Base-by-base conservation (phyloP, 2,113 vertebrate genomes). In the Opisthocomus hoazin region DNA sequence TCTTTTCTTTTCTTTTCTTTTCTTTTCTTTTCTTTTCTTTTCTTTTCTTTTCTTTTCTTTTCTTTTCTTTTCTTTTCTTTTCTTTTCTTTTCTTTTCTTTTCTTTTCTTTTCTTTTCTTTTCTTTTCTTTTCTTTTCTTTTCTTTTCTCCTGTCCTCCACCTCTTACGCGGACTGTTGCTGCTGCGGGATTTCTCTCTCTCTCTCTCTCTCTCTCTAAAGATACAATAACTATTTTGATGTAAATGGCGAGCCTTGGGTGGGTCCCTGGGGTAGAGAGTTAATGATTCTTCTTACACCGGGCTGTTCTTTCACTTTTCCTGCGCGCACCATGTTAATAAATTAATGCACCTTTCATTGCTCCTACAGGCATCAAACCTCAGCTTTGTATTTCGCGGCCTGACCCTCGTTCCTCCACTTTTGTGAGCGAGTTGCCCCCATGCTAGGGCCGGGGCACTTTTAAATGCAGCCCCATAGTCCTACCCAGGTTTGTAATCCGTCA, bases 401-500 rank as follows among this genome's bases (percentile, higher is more conserved):
- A 96, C 96, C 97, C 95, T 90, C 91, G 73, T 93, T 92, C 95
- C 73, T 76, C 37, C 51, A 95, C 94, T 97, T 97, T 97, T 97
- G 97, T 97, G 97, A 98, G 96, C 84, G 8, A 86, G 91, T 85
- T 96, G 97, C 97, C 97, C 96, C 97, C 71, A 79, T 90, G 96
- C 93, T 96, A 92, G 97, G 96, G 96, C 97, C 82, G 93, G 97
- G 97, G 97, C 90, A 86, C 96, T 97, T 96, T 96, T 94, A 97
- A 97, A 97, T 97, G 96, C 96, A 75, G 95, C 54, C 82, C 96
- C 94, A 80, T 93, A 94, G 98, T 97, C 96, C 97, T 97, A 60
- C 96, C 95, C 97, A 97, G 97, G 97, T 98, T 98, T 98, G 97
- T 98, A 98, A 98, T 98, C 98, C 98, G 98, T 98, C 98, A 98